Evolutionary conservation across 2,113 vertebrate species (phyloP).

Genomic region (Siniperca chuatsi): DNA sequence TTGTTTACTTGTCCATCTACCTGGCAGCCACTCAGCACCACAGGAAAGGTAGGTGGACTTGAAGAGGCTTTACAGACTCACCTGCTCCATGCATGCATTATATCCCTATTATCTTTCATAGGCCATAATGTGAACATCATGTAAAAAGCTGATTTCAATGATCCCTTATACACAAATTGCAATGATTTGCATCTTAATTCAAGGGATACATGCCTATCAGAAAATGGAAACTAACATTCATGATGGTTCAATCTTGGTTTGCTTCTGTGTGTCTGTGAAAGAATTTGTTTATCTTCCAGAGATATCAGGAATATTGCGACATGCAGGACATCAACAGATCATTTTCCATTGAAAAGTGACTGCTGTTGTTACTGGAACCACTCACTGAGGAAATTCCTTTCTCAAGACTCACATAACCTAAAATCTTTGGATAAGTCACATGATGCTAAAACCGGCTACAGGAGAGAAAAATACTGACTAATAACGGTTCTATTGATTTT

Average conservation of each 20-base stretch:
- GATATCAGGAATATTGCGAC: not conserved
- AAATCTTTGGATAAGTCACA: conserved; percentile 12
- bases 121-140: not conserved
- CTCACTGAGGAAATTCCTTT: conserved; percentile 68
- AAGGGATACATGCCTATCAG: not conserved
- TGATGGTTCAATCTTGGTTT: not conserved
- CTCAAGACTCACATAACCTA: conserved; percentile 16
- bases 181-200: not conserved
- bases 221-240: not conserved
- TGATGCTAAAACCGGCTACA: not conserved
- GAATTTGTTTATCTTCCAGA: conserved; percentile 47
- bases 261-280: not conserved
- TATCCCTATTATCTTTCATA: not conserved
- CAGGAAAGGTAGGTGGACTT: conserved; percentile 76
- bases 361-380: conserved; percentile 59
- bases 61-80: not conserved
- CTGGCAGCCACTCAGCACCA: conserved; percentile 67
- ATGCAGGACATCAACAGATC: conserved; percentile 4
- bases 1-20: conserved; percentile 63
- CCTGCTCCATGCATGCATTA: not conserved
- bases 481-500: too few species aligned
- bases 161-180: not conserved
- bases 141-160: not conserved
- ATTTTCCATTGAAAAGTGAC: conserved; percentile 47
- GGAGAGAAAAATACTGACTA: not conserved